A percentile compares a stretch with the other conserved stretches of the same genome.
Evolutionary conservation across 2,888 invertebrate genomes (phyloP).

Genomic region (Tenthredo notha): DNA sequence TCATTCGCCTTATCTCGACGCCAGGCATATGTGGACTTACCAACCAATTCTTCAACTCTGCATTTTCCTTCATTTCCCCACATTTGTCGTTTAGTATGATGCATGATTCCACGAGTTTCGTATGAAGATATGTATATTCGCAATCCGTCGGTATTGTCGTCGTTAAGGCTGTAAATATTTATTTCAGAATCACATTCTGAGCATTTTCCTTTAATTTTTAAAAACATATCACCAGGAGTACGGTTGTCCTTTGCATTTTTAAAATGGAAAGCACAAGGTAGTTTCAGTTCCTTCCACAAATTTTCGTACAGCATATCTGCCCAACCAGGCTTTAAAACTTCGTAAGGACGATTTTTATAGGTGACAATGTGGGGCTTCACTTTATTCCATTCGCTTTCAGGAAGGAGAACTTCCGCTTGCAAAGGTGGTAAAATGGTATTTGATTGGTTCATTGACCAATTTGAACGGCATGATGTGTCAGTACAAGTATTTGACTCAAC

Average conservation of each 20-base stretch:
- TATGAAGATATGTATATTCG: constrained; percentile 38
- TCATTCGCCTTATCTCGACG: constrained; percentile 29
- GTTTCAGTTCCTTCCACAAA: constrained; percentile 43
- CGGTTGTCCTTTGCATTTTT: constrained; percentile 46
- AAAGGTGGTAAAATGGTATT: not conserved
- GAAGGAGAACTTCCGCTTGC: not conserved
- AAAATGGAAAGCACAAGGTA: constrained; percentile 50
- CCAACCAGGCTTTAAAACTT: constrained; percentile 23
- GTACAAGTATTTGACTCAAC: not conserved
- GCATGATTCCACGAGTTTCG: constrained; percentile 40
- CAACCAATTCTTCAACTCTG: constrained; percentile 47
- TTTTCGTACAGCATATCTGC: constrained; percentile 43
- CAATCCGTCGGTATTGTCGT: constrained; percentile 3
- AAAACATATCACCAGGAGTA: constrained; percentile 26
- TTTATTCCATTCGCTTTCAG: not conserved
- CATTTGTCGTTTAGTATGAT: constrained; percentile 44
- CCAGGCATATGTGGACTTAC: constrained; percentile 27
- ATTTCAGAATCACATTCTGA: constrained; percentile 37
- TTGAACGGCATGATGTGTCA: not conserved
- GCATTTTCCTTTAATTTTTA: constrained; percentile 30
- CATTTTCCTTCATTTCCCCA: constrained; percentile 10
- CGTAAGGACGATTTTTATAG: not conserved
- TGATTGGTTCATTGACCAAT: constrained; percentile 8
- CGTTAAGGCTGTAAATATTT: not conserved
- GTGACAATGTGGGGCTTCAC: not conserved